A percentile compares a stretch with the other conserved stretches of the same genome.
phyloP scores from a whole-genome alignment of 2,113 vertebrate genomes.

The Tetraodon nigroviridis region DNA sequence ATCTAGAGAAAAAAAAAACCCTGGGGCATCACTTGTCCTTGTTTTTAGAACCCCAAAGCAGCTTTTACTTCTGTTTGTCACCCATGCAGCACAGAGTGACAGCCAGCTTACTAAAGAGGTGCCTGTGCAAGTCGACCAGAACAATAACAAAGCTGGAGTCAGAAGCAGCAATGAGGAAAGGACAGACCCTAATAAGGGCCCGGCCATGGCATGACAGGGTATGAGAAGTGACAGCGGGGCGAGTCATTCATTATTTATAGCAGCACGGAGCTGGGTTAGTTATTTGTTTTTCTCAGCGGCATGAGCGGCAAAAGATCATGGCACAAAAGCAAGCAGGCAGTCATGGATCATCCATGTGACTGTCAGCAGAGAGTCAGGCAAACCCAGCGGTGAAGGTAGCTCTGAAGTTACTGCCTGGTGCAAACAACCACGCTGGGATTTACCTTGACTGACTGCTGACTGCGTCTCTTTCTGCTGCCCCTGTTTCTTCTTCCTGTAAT shows the following conservation, averaged over 20 bases:
- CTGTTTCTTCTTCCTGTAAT: slow-evolving; percentile 17
- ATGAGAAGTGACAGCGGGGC: slow-evolving; percentile 79
- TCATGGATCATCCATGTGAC: slow-evolving; percentile 68
- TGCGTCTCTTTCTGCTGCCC: slow-evolving; percentile 15
- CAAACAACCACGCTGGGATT: slow-evolving; percentile 38
- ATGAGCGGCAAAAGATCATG: slow-evolving; percentile 72
- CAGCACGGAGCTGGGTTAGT: slow-evolving; percentile 62
- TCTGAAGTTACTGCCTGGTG: slow-evolving; percentile 22
- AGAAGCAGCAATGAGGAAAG: slow-evolving; percentile 56
- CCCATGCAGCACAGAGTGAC: slow-evolving; percentile 50
- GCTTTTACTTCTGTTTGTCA: slow-evolving; percentile 54
- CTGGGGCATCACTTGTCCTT: slow-evolving; percentile 15
- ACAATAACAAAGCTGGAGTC: slow-evolving; percentile 71
- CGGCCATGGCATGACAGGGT: slow-evolving; percentile 68
- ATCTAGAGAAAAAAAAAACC: background rate
- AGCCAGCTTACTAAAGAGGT: slow-evolving; percentile 65
- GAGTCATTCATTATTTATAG: slow-evolving; percentile 82
- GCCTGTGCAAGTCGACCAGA: slow-evolving; percentile 66
- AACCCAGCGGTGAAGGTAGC: slow-evolving; percentile 45
- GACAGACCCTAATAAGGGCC: slow-evolving; percentile 76
- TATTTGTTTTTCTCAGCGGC: slow-evolving; percentile 73
- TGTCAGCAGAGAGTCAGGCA: slow-evolving; percentile 61
- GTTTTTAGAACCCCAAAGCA: slow-evolving; percentile 38
- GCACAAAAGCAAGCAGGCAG: slow-evolving; percentile 75
- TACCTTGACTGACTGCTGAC: slow-evolving; percentile 38